phyloP scores from a whole-genome alignment of 2,113 vertebrate genomes.

The Pitta sordida region DNA sequence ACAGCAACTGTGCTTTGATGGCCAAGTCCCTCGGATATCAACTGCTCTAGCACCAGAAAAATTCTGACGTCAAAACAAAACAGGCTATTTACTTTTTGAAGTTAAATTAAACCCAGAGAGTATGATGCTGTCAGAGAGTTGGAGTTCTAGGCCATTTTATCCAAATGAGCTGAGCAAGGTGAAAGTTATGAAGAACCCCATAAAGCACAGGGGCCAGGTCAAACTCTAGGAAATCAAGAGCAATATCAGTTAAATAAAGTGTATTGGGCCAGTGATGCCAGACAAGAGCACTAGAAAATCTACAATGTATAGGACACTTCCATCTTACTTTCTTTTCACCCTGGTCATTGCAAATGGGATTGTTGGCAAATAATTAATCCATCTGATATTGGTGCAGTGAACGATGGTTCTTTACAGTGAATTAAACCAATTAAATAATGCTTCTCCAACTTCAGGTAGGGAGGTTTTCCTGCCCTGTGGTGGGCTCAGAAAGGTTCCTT shows the following conservation, averaged over 20 bases:
- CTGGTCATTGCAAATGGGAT: neutral
- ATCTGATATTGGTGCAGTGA: neutral
- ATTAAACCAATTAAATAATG: neutral
- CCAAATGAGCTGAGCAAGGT: conserved; percentile 30
- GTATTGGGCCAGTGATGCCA: neutral
- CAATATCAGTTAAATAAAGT: neutral
- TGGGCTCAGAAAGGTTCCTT: neutral
- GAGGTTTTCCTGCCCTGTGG: neutral
- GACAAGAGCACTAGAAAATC: neutral
- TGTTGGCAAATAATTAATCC: neutral
- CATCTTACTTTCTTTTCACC: neutral
- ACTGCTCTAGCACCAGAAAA: conserved; percentile 26
- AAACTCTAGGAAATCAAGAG: neutral
- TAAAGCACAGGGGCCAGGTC: neutral
- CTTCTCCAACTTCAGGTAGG: neutral
- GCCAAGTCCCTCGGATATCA: conserved; percentile 47
- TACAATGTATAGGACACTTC: neutral
- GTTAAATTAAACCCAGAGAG: conserved; percentile 64
- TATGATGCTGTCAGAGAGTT: neutral
- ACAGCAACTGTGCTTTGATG: conserved; percentile 52
- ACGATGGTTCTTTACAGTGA: neutral
- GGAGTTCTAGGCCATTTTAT: neutral
- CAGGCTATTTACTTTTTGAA: conserved; percentile 65
- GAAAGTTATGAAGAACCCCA: conserved; percentile 34
- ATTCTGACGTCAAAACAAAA: conserved; percentile 57